Evolutionary conservation across 2,113 vertebrate genomes (phyloP).

Genomic region (Okapia johnstoni): DNA sequence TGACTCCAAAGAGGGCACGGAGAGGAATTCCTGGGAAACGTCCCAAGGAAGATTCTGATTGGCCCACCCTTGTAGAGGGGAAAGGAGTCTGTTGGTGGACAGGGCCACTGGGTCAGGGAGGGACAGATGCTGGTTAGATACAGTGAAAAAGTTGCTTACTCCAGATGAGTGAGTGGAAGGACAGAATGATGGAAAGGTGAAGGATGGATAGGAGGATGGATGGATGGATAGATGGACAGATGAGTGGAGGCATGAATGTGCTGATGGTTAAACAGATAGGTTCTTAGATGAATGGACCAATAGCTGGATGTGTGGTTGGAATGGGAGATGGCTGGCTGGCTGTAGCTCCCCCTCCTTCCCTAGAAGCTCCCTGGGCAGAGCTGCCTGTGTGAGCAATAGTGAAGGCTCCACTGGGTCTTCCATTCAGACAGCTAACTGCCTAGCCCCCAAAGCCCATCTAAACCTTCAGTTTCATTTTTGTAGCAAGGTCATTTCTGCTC

Average conservation of each 20-base stretch:
- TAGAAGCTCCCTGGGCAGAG: background rate
- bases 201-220: fast-evolving
- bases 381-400: fast-evolving
- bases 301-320: background rate
- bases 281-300: background rate
- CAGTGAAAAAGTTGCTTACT: background rate
- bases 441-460: background rate
- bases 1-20: background rate
- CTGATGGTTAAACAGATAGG: background rate
- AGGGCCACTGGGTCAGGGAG: background rate
- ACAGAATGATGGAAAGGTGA: background rate
- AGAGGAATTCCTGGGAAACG: background rate
- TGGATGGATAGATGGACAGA: background rate
- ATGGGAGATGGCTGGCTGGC: background rate
- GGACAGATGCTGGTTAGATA: background rate
- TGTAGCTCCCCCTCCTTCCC: background rate
- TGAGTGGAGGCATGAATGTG: background rate
- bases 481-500: background rate
- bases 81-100: background rate
- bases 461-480: background rate
- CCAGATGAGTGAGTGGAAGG: background rate
- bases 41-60: background rate
- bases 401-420: background rate
- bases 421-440: background rate
- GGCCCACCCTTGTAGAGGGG: background rate